Conservation (phyloP, 2,797 vertebrate genomes). For the Lepus oiostolus region DNA sequence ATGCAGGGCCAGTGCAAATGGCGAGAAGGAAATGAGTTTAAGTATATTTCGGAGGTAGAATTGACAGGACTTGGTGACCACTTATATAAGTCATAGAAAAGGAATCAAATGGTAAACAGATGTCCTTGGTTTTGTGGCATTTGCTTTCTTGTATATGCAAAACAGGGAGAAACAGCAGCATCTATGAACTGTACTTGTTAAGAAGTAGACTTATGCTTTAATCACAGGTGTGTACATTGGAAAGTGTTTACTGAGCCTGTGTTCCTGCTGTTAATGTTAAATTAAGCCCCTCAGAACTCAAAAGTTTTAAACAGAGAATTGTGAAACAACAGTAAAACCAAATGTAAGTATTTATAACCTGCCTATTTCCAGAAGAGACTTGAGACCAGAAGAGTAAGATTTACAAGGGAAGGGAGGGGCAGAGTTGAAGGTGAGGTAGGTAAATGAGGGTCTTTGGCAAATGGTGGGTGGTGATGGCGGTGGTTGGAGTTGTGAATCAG, state of each 20-base stretch:
- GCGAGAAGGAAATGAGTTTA: constrained; percentile 42
- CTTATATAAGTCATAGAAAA: constrained; percentile 8
- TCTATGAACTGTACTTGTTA: neutral
- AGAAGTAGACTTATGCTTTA: neutral
- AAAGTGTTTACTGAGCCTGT: constrained; percentile 26
- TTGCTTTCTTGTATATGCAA: constrained; percentile 26
- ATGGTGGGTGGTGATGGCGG: neutral
- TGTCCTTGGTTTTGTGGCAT: constrained; percentile 36
- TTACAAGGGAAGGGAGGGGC: neutral
- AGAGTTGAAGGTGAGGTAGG: neutral
- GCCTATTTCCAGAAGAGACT: constrained; percentile 41
- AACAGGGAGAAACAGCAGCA: neutral
- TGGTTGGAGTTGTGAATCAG: constrained; percentile 8
- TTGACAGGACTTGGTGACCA: constrained; percentile 29
- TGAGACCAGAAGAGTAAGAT: neutral
- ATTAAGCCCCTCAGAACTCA: constrained; percentile 15
- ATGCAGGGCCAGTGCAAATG: neutral
- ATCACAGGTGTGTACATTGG: neutral
- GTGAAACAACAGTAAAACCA: constrained; percentile 51
- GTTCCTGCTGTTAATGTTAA: constrained; percentile 37
- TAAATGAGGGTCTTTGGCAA: neutral
- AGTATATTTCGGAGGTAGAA: constrained; percentile 50
- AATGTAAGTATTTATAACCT: neutral
- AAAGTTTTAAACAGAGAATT: neutral
- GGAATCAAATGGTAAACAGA: constrained; percentile 57